Evolutionary conservation across 2,888 invertebrate species (phyloP), one percentile per base, ranked within the genome.

Genomic region (Hedychridium roseum): DNA sequence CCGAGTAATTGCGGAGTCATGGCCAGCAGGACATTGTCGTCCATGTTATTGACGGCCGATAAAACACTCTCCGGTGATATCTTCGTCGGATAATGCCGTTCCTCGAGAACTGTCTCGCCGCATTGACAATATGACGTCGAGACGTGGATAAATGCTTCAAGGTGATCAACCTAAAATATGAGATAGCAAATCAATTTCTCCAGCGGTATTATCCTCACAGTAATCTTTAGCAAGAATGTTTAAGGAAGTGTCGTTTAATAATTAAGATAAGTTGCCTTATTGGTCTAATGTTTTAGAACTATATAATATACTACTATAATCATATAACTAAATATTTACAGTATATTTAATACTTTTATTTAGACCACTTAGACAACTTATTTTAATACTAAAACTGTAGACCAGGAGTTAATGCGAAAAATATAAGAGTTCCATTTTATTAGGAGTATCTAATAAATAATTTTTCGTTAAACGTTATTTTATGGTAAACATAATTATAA

Each of bases 91-190:
- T 97, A 97, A 21, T 89, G 81, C 39, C 84, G 85, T 78, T 97
- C 97, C 64, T 94, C 91, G 12, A 97, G 73, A 0, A 85, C 80
- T 0, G 83, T 81, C 60, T 91, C 84, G 64, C 93, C 89, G 72
- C 96, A 94, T 72, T 96, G 94, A 60, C 94, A 93, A 78, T 94
- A 97, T 0, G 95, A 89, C 0, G 97, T 97, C 0, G 95, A 95
- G 0, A 96, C 90, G 76, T 97, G 94, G 2, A 94, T 83, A 63
- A 94, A 87, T 0, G 86, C 64, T 11, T 57, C 49, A 7, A 78
- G 47, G 6, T 68, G 59, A 17, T 63, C 46, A 16, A 75, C 43
- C 77, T 77, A 49, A 2, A 57, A 51, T n/a, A n/a, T n/a, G n/a
- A n/a, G n/a, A n/a, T n/a, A n/a, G n/a, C n/a, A n/a, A n/a, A n/a